Evolutionary conservation across 1,140 invertebrate species (phyloP), one percentile per base, ranked within the genome.

Genomic region (Cydia amplana): DNA sequence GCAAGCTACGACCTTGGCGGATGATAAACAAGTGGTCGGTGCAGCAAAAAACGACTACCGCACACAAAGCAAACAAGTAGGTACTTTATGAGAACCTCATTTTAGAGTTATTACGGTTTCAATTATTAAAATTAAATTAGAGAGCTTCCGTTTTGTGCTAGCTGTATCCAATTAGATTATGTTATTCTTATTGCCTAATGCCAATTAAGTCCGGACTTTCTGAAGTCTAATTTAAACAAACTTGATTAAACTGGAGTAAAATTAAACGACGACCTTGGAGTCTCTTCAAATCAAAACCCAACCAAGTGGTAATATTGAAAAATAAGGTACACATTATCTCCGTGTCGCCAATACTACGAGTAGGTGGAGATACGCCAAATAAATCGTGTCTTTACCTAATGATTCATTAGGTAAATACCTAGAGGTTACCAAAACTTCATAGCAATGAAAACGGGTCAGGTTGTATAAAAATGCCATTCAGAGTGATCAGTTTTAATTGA

Each of bases 1-100:
- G 40, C 28, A 46, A 55, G 55, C 55, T 60, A 23, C 51, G 72
- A 55, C 72, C 43, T 73, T 49, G 43, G 55, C 55, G 55, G 55
- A 23, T 60, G 9, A 23, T 60, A 60, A 60, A 60, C 20, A 60
- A 23, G 55, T 60, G 55, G 10, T 60, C 20, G 51, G 51, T 18
- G 55, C 2, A 60, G 20, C 4, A 60, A 60, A 60, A 60, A 60
- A 23, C 20, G 18, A 60, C 55, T 60, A 9, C 18, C 4, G 49
- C n/a, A 23, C 20, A 60, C 55, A 60, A 60, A 12, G 55, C 18
- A 10, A 60, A 60, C 20, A 12, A 18, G 20, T 55, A 55, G 16
- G 16, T 55, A 18, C 51, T 18, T 55, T 55, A 55, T 55, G 51
- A 55, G 51, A 18, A 23, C 18, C 1, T 20, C 20, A 23, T 23